These are phyloP conservation scores for Epirrhoe tristata DNA, from an alignment of 2,888 invertebrate species.

Conservation along the genomic window DNA sequence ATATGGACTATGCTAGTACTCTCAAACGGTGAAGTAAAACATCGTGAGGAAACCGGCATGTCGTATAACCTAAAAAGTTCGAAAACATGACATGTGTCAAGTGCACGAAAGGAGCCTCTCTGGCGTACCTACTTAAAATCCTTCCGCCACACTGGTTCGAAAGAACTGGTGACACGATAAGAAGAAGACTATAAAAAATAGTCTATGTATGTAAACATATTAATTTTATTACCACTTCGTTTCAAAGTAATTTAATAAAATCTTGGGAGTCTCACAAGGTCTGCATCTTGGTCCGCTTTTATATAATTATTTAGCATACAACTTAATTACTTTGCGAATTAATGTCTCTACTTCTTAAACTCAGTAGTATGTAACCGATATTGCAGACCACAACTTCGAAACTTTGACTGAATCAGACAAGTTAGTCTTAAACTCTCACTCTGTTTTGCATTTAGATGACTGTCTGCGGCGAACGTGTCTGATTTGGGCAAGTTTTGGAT, in stretches of 20 bases:
- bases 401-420: slow-evolving; percentile 30
- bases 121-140: no score
- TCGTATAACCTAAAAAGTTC: no score
- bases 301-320: not conserved
- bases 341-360: slow-evolving; percentile 14
- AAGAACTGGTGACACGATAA: no score
- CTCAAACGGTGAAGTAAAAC: no score
- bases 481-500: slow-evolving; percentile 16
- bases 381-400: slow-evolving; percentile 25
- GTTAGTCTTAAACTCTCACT: slow-evolving; percentile 24
- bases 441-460: slow-evolving; percentile 27
- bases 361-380: slow-evolving; percentile 23
- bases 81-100: no score
- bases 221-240: not conserved
- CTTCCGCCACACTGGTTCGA: no score
- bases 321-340: slow-evolving; percentile 1
- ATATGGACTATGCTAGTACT: no score
- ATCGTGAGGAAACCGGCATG: no score
- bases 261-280: not conserved
- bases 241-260: not conserved
- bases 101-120: no score
- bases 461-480: slow-evolving; percentile 20
- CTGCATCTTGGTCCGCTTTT: not conserved
- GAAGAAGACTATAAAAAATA: no score
- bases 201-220: no score